Evolutionary conservation across 35 echinoderm and acorn worm genomes (phyloP).

Genomic region (Anneissia japonica): DNA sequence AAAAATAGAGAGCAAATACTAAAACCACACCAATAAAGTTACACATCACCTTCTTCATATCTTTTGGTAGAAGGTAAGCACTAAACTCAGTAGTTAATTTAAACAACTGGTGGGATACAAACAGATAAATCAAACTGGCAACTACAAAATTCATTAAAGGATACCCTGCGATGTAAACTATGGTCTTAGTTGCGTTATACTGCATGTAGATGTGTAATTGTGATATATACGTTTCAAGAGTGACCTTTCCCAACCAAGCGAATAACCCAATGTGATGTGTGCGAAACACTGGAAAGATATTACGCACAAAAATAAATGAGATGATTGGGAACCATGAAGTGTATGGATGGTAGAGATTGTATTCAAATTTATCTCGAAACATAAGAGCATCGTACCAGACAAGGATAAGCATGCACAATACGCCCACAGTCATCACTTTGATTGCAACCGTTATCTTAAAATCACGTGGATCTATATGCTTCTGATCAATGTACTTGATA

Average conservation of each 20-base stretch:
- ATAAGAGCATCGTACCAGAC: slow-evolving; percentile 50
- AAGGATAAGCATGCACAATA: slow-evolving; percentile 7
- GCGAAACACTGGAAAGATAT: slow-evolving; percentile 42
- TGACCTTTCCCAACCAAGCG: slow-evolving; percentile 62
- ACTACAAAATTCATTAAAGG: slow-evolving; percentile 62
- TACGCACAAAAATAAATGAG: slow-evolving; percentile 51
- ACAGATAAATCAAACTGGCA: slow-evolving; percentile 43
- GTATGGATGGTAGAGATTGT: slow-evolving; percentile 55
- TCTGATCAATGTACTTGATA: slow-evolving; percentile 66
- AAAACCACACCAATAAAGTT: slow-evolving; percentile 27
- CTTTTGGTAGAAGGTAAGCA: slow-evolving; percentile 48
- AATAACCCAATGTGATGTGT: slow-evolving; percentile 50
- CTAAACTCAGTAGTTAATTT: slow-evolving; percentile 51
- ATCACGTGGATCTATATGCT: slow-evolving; percentile 35
- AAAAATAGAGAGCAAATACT: slow-evolving; percentile 31
- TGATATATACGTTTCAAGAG: slow-evolving; percentile 69
- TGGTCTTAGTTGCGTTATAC: slow-evolving; percentile 32
- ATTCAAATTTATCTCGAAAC: slow-evolving; percentile 37
- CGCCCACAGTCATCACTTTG: slow-evolving; percentile 32
- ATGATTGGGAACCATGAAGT: slow-evolving; percentile 66
- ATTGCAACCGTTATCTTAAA: slow-evolving; percentile 15
- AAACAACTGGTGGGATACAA: slow-evolving; percentile 51
- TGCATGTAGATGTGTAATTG: slow-evolving; percentile 73
- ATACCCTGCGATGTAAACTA: slow-evolving; percentile 60
- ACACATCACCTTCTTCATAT: slow-evolving; percentile 31